These are phyloP conservation scores for Rutilus rutilus DNA, from an alignment of 2,113 vertebrate species.

Conservation along the genomic window DNA sequence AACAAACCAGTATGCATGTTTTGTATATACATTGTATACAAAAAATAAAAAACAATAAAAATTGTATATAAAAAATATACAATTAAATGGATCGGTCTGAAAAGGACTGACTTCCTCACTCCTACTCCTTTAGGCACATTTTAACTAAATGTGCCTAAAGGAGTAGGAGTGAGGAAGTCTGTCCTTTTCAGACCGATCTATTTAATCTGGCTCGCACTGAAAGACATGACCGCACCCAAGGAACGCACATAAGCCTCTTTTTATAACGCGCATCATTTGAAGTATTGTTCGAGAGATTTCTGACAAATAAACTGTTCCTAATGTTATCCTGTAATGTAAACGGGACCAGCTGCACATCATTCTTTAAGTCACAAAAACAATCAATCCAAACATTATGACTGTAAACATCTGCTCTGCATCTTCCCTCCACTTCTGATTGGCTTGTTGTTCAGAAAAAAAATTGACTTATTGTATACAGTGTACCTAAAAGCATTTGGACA, in stretches of 20 bases:
- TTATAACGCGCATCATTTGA: conserved; percentile 59
- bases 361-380: conserved; percentile 68
- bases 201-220: background rate
- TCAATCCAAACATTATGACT: conserved; percentile 66
- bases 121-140: too few species aligned
- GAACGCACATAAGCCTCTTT: conserved; percentile 28
- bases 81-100: too few species aligned
- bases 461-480: conserved; percentile 10
- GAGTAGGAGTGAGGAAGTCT: background rate
- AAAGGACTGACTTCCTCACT: too few species aligned
- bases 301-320: conserved; percentile 63
- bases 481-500: background rate
- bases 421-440: conserved; percentile 40
- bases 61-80: too few species aligned
- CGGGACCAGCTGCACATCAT: conserved; percentile 70
- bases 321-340: conserved; percentile 68
- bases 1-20: too few species aligned
- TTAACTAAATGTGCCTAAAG: conserved; percentile 2
- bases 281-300: conserved; percentile 42
- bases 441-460: conserved; percentile 24
- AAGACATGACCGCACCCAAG: conserved; percentile 11
- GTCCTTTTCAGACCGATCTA: background rate
- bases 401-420: conserved; percentile 65
- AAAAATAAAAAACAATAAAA: too few species aligned
- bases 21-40: too few species aligned